Evolutionary conservation across 92 coral and sea anemone genomes (phyloP), one percentile per base, ranked within the genome.

Genomic region (Palythoa grandis): DNA sequence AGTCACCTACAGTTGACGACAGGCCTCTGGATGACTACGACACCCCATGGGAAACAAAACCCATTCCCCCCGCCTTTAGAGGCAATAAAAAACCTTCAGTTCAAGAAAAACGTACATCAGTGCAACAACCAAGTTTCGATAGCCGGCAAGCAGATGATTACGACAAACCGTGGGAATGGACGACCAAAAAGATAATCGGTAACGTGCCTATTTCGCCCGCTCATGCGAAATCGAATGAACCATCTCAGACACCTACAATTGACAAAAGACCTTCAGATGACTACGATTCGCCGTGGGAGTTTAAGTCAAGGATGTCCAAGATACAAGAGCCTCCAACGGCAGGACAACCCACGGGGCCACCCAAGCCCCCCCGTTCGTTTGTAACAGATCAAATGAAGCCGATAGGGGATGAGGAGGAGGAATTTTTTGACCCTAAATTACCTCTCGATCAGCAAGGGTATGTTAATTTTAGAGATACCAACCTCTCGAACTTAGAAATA

Each of bases 271-370:
- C 92, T 4, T 89, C 88, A 22, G 95, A 90, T 72, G 97, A 97
- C 61, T 97, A 97, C 84, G 99, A 97, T 68, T 87, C 94, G 10
- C 99, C 99, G 3, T 97, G 99, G 99, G 99, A 97, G 78, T 95
- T 89, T 76, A 79, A 79, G 25, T 76, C 82, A 24, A 94, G 92
- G 78, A 87, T 91, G 52, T 79, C 92, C 35, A 67, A 67, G 72
- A 67, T 67, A 35, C 72, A 67, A 22, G 72, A 67, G 13, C 73
- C 7, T 5, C 13, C 43, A 14, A 69, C 73, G 0, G 15, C 73
- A 3, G 15, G 15, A 35, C 83, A 19, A 35, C 71, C 79, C 4
- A 63, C 88, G 1, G 88, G 77, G 2, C 98, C 98, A 3, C 83
- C 88, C 13, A 95, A 96, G 70, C 99, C 99, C 16, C 91, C 94